Evolutionary conservation across 2,797 vertebrate genomes (phyloP).

Genomic region (Carcharodon carcharias): DNA sequence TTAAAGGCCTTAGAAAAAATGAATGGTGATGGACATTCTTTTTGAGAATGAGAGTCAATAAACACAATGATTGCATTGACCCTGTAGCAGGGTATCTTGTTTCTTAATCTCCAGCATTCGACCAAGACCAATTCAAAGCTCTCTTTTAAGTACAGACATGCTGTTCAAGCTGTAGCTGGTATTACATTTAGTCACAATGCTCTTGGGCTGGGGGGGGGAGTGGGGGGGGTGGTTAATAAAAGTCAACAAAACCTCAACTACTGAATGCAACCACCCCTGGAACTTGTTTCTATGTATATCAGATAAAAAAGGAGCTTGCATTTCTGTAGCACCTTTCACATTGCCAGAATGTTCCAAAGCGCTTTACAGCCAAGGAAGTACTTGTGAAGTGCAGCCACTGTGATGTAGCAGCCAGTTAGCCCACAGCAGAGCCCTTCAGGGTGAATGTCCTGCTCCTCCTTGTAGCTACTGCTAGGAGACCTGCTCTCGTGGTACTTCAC

Average conservation of each 20-base stretch:
- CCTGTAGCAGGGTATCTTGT: not conserved
- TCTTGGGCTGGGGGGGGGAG: not conserved
- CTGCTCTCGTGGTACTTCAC: not conserved
- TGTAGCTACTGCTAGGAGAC: too few species aligned
- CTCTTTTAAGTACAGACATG: not conserved
- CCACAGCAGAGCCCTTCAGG: not conserved
- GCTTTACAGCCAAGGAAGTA: not conserved
- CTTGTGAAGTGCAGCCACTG: not conserved
- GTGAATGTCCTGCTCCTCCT: too few species aligned
- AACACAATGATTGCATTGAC: constrained; percentile 21
- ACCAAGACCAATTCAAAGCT: not conserved
- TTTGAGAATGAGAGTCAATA: not conserved
- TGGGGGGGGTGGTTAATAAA: not conserved
- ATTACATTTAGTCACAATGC: not conserved
- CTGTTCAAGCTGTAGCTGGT: not conserved
- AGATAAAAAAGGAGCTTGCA: not conserved
- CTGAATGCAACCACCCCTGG: not conserved
- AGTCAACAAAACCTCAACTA: not conserved
- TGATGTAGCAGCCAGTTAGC: not conserved
- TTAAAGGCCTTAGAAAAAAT: not conserved
- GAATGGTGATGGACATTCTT: not conserved
- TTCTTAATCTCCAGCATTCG: not conserved
- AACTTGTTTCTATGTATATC: not conserved
- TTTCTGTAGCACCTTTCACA: not conserved
- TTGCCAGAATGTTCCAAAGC: not conserved